Conservation (phyloP, 2,113 vertebrate species). For the Ammodramus savannarum region DNA sequence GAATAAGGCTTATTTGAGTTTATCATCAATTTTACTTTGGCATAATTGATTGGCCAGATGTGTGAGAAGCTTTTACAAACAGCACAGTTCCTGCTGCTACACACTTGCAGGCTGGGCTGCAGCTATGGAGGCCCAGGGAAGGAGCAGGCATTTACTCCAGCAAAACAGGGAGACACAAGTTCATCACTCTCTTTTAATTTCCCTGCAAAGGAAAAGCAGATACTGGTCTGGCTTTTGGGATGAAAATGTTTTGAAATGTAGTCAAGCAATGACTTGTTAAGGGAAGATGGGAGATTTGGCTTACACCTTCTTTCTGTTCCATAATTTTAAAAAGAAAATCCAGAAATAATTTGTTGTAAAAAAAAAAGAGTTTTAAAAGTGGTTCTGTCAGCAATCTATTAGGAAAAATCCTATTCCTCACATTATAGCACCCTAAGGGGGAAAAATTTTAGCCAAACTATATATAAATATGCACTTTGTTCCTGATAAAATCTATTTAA, state of each 20-base stretch:
- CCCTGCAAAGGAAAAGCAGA: background rate
- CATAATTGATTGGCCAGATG: conserved; percentile 46
- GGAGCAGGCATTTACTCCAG: background rate
- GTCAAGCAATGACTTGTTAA: background rate
- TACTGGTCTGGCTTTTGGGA: background rate
- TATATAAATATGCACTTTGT: background rate
- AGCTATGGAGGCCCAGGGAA: background rate
- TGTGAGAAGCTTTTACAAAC: background rate
- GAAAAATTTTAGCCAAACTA: background rate
- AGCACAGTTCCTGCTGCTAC: background rate
- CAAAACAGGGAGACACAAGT: background rate
- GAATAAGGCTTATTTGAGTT: background rate
- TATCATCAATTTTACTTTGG: background rate
- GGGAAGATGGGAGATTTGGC: background rate
- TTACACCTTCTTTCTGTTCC: background rate
- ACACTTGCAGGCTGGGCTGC: background rate
- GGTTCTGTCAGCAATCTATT: background rate
- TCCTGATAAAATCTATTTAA: background rate
- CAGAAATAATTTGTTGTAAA: background rate
- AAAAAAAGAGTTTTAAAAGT: background rate
- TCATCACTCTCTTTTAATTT: background rate
- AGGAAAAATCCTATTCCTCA: background rate
- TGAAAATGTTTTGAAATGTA: background rate
- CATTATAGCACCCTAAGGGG: background rate
- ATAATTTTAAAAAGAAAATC: background rate